These are phyloP conservation scores for Antedon mediterranea DNA, from an alignment of 53 echinoderm and acorn worm genomes.

Conservation along the genomic window DNA sequence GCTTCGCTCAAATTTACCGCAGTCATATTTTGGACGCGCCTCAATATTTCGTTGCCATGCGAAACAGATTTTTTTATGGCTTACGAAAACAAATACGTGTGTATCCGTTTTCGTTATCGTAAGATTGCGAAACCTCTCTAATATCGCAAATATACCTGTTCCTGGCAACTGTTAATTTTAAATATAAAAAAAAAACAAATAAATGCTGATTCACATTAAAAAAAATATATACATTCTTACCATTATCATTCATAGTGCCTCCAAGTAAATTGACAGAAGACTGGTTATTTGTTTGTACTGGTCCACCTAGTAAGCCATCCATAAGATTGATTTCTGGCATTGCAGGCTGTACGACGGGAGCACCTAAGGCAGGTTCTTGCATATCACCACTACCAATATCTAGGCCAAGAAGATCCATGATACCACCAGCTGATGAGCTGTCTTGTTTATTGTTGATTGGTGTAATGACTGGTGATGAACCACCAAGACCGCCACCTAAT, in stretches of 20 bases:
- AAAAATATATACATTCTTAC: conserved; percentile 17
- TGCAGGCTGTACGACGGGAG: conserved; percentile 32
- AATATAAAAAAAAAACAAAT: too few relatives aligned
- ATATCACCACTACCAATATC: neutral
- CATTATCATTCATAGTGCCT: conserved; percentile 55
- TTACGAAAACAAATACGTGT: too few relatives aligned
- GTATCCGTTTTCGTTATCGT: too few relatives aligned
- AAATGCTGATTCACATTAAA: too few relatives aligned
- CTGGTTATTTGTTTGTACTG: conserved; percentile 28
- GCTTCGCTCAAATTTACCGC: too few relatives aligned
- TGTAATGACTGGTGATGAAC: conserved; percentile 21
- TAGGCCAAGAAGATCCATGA: neutral
- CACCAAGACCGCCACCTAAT: conserved; percentile 59
- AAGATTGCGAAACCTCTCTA: too few relatives aligned
- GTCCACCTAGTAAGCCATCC: conserved; percentile 54
- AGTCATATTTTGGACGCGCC: too few relatives aligned
- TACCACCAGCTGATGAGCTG: neutral
- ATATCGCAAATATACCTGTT: too few relatives aligned
- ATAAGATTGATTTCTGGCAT: conserved; percentile 57
- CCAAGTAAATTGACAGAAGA: conserved; percentile 26
- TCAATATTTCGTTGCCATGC: too few relatives aligned
- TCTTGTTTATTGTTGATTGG: neutral
- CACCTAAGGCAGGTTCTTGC: conserved; percentile 11
- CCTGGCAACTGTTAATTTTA: too few relatives aligned
- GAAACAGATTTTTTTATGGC: too few relatives aligned